Evolutionary conservation across 2,113 vertebrate species (phyloP).

Genomic region (Mobula birostris): DNA sequence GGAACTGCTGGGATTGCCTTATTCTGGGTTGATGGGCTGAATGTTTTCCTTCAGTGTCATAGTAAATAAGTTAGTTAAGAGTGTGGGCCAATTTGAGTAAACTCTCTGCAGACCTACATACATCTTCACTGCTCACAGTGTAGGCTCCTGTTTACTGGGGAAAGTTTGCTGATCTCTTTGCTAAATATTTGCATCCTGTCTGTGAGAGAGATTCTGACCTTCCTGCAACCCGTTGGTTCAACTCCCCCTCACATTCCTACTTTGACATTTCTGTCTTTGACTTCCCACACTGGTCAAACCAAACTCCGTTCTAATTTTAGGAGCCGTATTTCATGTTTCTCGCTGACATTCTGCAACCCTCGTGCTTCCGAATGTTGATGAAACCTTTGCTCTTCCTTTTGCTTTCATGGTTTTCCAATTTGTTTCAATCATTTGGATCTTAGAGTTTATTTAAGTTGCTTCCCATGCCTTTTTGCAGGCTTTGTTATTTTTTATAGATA

Average conservation of each 20-base stretch:
- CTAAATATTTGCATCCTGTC: neutral
- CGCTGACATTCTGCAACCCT: neutral
- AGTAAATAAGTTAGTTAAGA: too few species aligned
- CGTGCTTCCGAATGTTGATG: neutral
- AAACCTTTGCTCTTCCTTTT: neutral
- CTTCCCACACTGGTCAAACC: conserved; percentile 11
- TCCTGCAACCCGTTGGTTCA: neutral
- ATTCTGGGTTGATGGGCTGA: too few species aligned
- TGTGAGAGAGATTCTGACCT: neutral
- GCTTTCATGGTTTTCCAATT: neutral
- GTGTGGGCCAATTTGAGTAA: neutral
- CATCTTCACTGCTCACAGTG: neutral
- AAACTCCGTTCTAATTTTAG: neutral
- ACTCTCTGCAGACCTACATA: neutral
- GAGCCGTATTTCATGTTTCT: neutral
- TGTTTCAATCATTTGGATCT: neutral
- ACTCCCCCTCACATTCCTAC: conserved; percentile 22
- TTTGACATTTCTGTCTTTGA: neutral
- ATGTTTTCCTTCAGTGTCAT: too few species aligned
- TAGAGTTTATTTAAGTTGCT: neutral
- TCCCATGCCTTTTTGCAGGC: neutral
- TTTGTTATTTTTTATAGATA: neutral
- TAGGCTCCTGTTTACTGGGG: neutral
- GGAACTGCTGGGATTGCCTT: too few species aligned
- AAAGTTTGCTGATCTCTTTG: neutral